Conservation (phyloP, 2,888 invertebrate species). For the Notodonta ziczac region DNA sequence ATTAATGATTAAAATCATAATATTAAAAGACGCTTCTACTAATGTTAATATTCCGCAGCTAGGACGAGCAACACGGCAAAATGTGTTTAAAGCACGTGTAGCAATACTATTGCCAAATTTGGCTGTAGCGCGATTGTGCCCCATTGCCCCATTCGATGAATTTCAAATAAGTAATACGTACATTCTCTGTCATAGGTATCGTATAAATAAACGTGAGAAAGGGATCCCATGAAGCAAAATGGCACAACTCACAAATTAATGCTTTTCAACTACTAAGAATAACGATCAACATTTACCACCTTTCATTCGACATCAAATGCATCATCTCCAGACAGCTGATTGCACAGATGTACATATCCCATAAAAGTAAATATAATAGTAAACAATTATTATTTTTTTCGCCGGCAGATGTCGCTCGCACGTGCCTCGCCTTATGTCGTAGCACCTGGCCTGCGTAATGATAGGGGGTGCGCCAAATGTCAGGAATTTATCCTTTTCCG, state of each 20-base stretch:
- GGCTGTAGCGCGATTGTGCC: too few relatives aligned
- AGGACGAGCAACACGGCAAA: too few relatives aligned
- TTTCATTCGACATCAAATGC: neutral
- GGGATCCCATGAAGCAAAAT: neutral
- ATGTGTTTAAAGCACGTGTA: too few relatives aligned
- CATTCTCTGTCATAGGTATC: too few relatives aligned
- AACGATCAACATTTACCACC: neutral
- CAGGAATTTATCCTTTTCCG: slow-evolving; percentile 32
- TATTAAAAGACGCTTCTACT: too few relatives aligned
- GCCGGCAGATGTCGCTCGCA: slow-evolving; percentile 73
- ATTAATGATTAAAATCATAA: too few relatives aligned
- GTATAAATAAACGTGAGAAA: neutral
- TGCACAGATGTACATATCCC: slow-evolving; percentile 18
- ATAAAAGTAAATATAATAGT: slow-evolving; percentile 54
- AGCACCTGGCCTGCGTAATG: slow-evolving; percentile 72
- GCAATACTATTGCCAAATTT: too few relatives aligned
- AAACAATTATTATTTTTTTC: slow-evolving; percentile 57
- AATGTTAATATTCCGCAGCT: too few relatives aligned
- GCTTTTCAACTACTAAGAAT: neutral
- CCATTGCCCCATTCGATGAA: too few relatives aligned
- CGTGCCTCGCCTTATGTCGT: slow-evolving; percentile 66
- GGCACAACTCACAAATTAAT: neutral
- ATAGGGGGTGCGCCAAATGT: slow-evolving; percentile 58
- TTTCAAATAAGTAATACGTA: too few relatives aligned
- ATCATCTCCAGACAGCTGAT: slow-evolving; percentile 4